A percentile compares a stretch with the other conserved stretches of the same genome.
phyloP scores from a whole-genome alignment of 2,888 invertebrate species.

The Clistopyga incitator region DNA sequence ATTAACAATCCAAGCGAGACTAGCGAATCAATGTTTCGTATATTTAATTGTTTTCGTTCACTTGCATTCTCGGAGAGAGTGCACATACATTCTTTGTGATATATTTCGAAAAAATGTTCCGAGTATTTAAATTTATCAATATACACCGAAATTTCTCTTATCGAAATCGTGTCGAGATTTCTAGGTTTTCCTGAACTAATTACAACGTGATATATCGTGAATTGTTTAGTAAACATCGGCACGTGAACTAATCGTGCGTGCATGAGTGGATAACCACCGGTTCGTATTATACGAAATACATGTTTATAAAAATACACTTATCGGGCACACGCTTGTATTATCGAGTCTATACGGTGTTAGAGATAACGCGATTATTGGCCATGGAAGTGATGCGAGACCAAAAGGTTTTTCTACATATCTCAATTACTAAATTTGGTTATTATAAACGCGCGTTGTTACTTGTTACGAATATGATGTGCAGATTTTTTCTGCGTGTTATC shows the following conservation, averaged over 20 bases:
- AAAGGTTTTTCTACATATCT: neutral
- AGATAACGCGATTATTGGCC: neutral
- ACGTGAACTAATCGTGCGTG: neutral
- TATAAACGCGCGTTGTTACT: neutral
- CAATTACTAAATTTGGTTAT: neutral
- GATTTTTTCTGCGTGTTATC: neutral
- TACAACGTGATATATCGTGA: neutral
- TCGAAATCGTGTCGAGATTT: neutral
- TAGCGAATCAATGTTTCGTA: too few relatives aligned
- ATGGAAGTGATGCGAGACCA: neutral
- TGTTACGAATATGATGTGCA: neutral
- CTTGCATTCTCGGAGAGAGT: too few relatives aligned
- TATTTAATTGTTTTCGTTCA: too few relatives aligned
- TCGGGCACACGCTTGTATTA: neutral
- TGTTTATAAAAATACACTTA: neutral
- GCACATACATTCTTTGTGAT: neutral
- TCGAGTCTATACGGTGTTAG: neutral
- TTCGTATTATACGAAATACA: neutral
- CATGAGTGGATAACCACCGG: neutral
- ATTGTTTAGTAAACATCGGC: conserved; percentile 1
- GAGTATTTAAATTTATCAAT: too few relatives aligned
- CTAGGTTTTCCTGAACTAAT: neutral
- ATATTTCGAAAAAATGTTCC: neutral
- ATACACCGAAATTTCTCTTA: neutral
- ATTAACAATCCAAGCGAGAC: neutral